These are phyloP conservation scores for Philopotamus ludificatus DNA, from an alignment of 1,140 invertebrate genomes.

Conservation along the genomic window DNA sequence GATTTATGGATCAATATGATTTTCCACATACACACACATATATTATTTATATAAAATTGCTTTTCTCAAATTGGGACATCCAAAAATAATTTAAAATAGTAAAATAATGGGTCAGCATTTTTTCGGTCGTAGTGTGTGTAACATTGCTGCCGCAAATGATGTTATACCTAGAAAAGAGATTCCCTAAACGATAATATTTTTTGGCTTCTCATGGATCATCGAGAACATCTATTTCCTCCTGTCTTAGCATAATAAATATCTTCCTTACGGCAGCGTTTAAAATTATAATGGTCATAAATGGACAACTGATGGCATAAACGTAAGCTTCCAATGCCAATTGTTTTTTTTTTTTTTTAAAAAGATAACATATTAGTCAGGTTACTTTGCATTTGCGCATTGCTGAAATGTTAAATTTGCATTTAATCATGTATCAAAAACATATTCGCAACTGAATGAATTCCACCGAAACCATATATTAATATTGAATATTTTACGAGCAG, in stretches of 20 bases:
- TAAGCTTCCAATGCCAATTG: conserved; percentile 31
- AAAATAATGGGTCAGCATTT: conserved; percentile 31
- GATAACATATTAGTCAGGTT: conserved; percentile 36
- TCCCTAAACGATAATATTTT: conserved; percentile 20
- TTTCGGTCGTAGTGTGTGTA: conserved; percentile 26
- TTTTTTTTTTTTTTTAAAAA: too few species aligned
- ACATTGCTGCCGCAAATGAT: conserved; percentile 15
- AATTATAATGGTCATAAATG: conserved; percentile 16
- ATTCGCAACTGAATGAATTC: conserved; percentile 25
- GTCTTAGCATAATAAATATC: conserved; percentile 7
- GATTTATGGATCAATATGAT: conserved; percentile 36
- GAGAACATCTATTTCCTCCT: conserved; percentile 10
- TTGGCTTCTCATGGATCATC: conserved; percentile 10
- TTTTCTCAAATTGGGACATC: conserved; percentile 27
- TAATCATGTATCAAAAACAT: conserved; percentile 35
- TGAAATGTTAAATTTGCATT: conserved; percentile 42
- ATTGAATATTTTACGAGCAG: not conserved
- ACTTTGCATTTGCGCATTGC: conserved; percentile 37
- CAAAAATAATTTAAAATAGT: conserved; percentile 38
- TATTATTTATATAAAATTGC: conserved; percentile 13
- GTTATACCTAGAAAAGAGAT: conserved; percentile 36
- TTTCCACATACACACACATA: conserved; percentile 39
- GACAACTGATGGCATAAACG: conserved; percentile 12
- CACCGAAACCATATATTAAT: conserved; percentile 9
- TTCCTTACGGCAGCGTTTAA: conserved; percentile 24